Evolutionary conservation across 2,113 vertebrate species (phyloP), one percentile per base, ranked within the genome.

Genomic region (Pyxicephalus adspersus): DNA sequence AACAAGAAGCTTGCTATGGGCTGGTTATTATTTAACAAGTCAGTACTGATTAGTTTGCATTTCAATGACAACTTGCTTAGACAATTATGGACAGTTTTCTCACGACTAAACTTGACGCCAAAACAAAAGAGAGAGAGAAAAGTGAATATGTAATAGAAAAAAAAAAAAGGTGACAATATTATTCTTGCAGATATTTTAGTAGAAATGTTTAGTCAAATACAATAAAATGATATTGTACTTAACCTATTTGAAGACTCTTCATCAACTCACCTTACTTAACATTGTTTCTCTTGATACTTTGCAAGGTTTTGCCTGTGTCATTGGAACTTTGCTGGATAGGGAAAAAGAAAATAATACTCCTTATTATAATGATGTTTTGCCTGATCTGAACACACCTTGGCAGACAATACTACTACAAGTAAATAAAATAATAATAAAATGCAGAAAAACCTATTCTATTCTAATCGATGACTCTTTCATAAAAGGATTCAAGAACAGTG

Each of bases 11-110:
- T 64, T 64, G 68, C 79, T 73, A 68, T 64, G 66, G 57, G 61
- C 58, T 64, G 58, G 79, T 81, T 81, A 81, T 81, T 81, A 81
- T 81, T 81, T 81, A 81, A 81, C 79, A 57, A 81, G 79, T 81
- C 79, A 81, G 17, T 81, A 60, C 64, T 72, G 79, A 81, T 81
- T 81, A 81, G 67, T 81, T 73, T 81, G 68, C 68, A 81, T 81
- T 81, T 73, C 79, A 73, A 31, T 64, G 57, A 60, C 78, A 81
- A 34, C 45, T 61, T 64, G 67, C 13, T 73, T 81, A 73, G 78
- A 81, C 58, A 81, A 81, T 73, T 64, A 73, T 63, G 22, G 67
- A 71, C 45, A 71, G 58, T 63, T 81, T 81, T 81, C 78, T 81
- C 78, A 81, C 68, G 78, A 81, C 57, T 29, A 25, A 72, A 80